A percentile compares a stretch with the other conserved stretches of the same genome.
phyloP scores from a whole-genome alignment of 2,797 vertebrate species.

The Anableps anableps region DNA sequence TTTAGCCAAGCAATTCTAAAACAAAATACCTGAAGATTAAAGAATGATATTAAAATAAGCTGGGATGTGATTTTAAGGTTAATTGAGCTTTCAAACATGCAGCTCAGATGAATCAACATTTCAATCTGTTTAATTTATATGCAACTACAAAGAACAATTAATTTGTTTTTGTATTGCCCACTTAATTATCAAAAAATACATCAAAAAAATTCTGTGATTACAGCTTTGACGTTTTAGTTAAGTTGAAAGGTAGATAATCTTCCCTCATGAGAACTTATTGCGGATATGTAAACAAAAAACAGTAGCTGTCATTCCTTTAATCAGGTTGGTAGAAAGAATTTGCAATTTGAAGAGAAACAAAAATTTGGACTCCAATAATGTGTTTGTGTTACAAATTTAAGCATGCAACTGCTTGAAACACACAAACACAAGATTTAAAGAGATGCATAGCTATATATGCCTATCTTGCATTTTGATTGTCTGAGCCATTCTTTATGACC shows the following conservation, averaged over 20 bases:
- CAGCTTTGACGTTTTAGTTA: slow-evolving; percentile 4
- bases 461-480: slow-evolving; percentile 23
- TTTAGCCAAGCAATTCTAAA: neutral
- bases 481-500: slow-evolving; percentile 13
- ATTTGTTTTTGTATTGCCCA: slow-evolving; percentile 18
- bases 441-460: neutral
- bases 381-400: slow-evolving; percentile 8
- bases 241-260: slow-evolving; percentile 26
- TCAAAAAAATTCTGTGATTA: slow-evolving; percentile 22
- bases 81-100: neutral
- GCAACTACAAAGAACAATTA: slow-evolving; percentile 20
- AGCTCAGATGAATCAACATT: neutral
- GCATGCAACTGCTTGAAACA: slow-evolving; percentile 9
- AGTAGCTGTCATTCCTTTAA: slow-evolving; percentile 51
- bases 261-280: slow-evolving; percentile 45
- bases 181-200: slow-evolving; percentile 15
- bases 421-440: slow-evolving; percentile 4
- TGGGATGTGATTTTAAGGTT: neutral
- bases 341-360: slow-evolving; percentile 42
- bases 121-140: neutral
- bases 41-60: neutral
- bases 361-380: slow-evolving; percentile 1
- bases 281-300: slow-evolving; percentile 36
- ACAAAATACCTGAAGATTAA: neutral
- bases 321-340: slow-evolving; percentile 29